phyloP scores from a whole-genome alignment of 2,797 vertebrate species.

The Gadopsis marmoratus region DNA sequence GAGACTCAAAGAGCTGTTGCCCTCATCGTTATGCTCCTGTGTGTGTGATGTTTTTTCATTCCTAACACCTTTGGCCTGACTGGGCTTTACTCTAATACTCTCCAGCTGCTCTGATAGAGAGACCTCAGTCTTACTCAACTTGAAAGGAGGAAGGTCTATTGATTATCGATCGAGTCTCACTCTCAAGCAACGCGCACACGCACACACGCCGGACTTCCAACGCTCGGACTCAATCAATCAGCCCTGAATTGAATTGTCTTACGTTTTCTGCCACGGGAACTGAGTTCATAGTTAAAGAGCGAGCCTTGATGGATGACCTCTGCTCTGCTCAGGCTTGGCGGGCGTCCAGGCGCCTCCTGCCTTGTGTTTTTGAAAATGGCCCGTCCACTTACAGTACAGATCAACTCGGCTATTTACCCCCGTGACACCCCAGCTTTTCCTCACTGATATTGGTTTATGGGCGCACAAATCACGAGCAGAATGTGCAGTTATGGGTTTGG shows the following conservation, averaged over 20 bases:
- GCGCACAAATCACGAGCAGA: conserved; percentile 46
- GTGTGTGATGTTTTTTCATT: conserved; percentile 30
- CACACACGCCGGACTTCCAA: conserved; percentile 52
- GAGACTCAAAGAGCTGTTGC: conserved; percentile 13
- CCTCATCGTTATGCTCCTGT: conserved; percentile 4
- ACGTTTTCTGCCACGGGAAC: conserved; percentile 55
- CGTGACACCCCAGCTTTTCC: conserved; percentile 37
- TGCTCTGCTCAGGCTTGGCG: conserved; percentile 55
- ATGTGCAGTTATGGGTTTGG: conserved; percentile 21
- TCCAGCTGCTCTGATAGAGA: conserved; percentile 65
- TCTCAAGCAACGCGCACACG: background rate
- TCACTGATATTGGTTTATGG: conserved; percentile 51
- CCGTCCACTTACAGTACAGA: conserved; percentile 63
- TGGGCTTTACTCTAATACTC: conserved; percentile 71
- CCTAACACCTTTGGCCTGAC: conserved; percentile 58
- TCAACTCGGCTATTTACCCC: conserved; percentile 57
- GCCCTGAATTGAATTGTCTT: conserved; percentile 70
- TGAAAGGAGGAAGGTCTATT: conserved; percentile 62
- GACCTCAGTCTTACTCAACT: conserved; percentile 48
- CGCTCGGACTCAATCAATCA: conserved; percentile 73
- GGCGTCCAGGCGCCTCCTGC: conserved; percentile 42
- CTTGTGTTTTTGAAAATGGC: conserved; percentile 47
- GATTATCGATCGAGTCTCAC: conserved; percentile 73
- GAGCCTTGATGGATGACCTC: conserved; percentile 67
- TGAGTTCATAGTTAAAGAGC: conserved; percentile 74